Evolutionary conservation across 1,140 invertebrate species (phyloP), one percentile per base, ranked within the genome.

Genomic region (Laodelphax striatellus): DNA sequence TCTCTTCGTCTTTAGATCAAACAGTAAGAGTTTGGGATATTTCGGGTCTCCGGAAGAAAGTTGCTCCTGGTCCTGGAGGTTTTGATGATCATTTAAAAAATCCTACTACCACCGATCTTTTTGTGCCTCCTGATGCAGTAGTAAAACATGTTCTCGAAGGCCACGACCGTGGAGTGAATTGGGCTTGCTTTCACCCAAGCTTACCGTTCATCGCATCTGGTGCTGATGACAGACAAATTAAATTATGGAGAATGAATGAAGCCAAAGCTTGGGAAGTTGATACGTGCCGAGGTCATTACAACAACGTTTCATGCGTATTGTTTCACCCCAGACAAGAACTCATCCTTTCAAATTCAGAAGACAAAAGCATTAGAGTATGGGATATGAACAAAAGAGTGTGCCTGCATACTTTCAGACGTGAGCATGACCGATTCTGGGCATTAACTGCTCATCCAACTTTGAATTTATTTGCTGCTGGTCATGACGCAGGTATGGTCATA

Each of bases 1-100:
- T 98, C 0, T 98, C 95, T 0, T 95, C 96, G 1, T 98, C 95
- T 0, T 77, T 99, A 14, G 97, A 99, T 79, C 95, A 98, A 72
- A 97, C 96, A 14, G 94, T 99, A 2, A 80, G 97, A 52, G 93
- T 99, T 13, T 99, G 97, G 97, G 97, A 99, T 72, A 98, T 99
- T 70, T 97, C 94, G 16, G 89, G 80, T 4, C 74, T 99, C 58
- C 79, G 96, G 16, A 99, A 99, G 75, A 98, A 95, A 77, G 93
- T 98, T 2, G 88, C 94, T 0, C 96, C 96, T 0, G 94, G 94
- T 1, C 90, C 92, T 0, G 85, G 85, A 9, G 92, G 91, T 1
- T 73, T 97, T 4, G 90, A 96, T 62, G 92, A 96, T 53, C 89
- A 94, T 70, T 71, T 94, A 31, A 89, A 88, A 67, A 91, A 89